phyloP scores from a whole-genome alignment of 2,888 invertebrate genomes.

The Clusia tigrina region DNA sequence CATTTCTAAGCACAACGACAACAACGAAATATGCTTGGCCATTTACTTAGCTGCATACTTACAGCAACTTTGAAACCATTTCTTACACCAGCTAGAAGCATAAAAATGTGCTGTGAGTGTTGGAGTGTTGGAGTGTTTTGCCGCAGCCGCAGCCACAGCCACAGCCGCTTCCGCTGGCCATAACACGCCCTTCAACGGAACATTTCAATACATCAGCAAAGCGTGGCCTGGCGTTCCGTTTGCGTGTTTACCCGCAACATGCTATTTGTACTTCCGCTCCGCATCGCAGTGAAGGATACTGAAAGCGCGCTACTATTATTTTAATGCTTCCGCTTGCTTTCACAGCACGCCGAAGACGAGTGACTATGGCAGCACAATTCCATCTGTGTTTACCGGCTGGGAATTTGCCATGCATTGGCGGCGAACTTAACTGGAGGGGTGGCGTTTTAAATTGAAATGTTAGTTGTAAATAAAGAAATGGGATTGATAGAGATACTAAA shows the following conservation, averaged over 20 bases:
- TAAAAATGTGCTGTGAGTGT: neutral
- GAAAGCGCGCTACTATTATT: constrained; percentile 31
- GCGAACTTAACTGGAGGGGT: too few relatives aligned
- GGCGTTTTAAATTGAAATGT: too few relatives aligned
- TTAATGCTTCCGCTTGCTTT: constrained; percentile 35
- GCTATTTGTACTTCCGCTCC: constrained; percentile 34
- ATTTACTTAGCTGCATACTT: neutral
- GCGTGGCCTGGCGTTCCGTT: constrained; percentile 15
- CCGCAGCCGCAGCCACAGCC: neutral
- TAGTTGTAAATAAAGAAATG: too few relatives aligned
- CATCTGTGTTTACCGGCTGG: too few relatives aligned
- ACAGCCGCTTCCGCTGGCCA: constrained; percentile 1
- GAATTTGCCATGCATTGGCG: too few relatives aligned
- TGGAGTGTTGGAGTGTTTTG: neutral
- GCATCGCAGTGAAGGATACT: constrained; percentile 9
- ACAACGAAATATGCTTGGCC: neutral
- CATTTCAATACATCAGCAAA: constrained; percentile 21
- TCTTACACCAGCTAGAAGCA: neutral
- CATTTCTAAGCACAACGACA: too few relatives aligned
- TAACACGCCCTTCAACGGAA: constrained; percentile 16
- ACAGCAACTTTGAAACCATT: neutral
- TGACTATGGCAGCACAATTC: too few relatives aligned
- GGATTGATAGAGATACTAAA: too few relatives aligned
- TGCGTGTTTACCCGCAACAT: constrained; percentile 37
- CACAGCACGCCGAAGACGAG: neutral